These are phyloP conservation scores for Parnassius mnemosyne DNA, from an alignment of 2,888 invertebrate species.

Conservation along the genomic window DNA sequence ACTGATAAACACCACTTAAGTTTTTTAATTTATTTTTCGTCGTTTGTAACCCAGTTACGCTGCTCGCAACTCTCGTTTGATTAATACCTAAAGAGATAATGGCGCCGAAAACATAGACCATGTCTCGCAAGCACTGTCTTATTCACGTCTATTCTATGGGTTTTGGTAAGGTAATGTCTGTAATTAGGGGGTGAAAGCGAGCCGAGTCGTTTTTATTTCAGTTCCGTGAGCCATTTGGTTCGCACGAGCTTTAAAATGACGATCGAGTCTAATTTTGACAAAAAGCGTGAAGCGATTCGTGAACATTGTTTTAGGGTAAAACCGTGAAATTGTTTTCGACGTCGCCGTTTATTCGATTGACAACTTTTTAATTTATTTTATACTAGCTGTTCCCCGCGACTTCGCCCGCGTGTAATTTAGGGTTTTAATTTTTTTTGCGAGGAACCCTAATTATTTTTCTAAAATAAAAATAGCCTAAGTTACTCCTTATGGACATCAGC, in stretches of 20 bases:
- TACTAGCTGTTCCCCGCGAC: too few species aligned
- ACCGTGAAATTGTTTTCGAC: constrained; percentile 12
- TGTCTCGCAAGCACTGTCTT: constrained; percentile 13
- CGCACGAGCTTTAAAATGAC: constrained; percentile 24
- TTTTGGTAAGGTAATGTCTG: constrained; percentile 17
- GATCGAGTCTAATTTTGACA: constrained; percentile 19
- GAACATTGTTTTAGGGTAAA: constrained; percentile 15
- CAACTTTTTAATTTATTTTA: constrained; percentile 2
- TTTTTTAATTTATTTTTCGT: constrained; percentile 11
- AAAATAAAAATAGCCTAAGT: too few species aligned
- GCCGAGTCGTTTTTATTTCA: constrained; percentile 20
- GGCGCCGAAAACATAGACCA: constrained; percentile 10
- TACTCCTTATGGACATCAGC: too few species aligned
- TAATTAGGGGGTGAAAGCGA: constrained; percentile 27
- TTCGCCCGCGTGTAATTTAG: too few species aligned
- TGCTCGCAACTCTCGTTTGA: constrained; percentile 10
- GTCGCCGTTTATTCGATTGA: constrained; percentile 3
- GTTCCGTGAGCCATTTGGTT: constrained; percentile 25
- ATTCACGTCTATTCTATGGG: constrained; percentile 10
- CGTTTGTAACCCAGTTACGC: constrained; percentile 15
- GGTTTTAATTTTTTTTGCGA: too few species aligned
- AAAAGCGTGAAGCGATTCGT: constrained; percentile 24
- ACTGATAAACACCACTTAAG: constrained; percentile 4
- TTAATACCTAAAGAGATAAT: constrained; percentile 20
- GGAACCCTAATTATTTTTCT: too few species aligned